A percentile compares a stretch with the other conserved stretches of the same genome.
phyloP scores from a whole-genome alignment of 2,888 invertebrate genomes.

The Synanthedon formicaeformis region DNA sequence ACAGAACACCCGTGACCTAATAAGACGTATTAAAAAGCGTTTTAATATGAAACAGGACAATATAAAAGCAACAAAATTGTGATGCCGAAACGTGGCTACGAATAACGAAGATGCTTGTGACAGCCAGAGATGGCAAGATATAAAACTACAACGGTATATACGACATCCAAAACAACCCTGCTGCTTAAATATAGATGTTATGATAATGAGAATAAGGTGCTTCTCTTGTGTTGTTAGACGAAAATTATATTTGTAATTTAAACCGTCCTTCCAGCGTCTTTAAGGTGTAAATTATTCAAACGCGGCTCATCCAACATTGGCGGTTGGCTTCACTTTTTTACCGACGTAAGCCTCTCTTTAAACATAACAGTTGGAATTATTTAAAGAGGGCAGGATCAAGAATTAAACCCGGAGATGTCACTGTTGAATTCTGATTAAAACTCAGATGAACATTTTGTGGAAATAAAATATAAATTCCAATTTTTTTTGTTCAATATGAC shows the following conservation, averaged over 20 bases:
- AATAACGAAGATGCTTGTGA: slow-evolving; percentile 45
- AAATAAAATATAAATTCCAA: neutral
- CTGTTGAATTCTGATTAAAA: slow-evolving; percentile 24
- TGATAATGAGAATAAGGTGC: neutral
- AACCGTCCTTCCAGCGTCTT: slow-evolving; percentile 43
- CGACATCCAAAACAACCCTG: neutral
- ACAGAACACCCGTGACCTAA: slow-evolving; percentile 28
- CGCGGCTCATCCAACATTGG: slow-evolving; percentile 46
- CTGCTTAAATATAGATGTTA: neutral
- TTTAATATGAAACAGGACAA: slow-evolving; percentile 34
- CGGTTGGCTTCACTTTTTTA: slow-evolving; percentile 47
- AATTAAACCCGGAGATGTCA: slow-evolving; percentile 39
- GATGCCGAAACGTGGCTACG: slow-evolving; percentile 42
- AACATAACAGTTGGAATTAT: slow-evolving; percentile 53
- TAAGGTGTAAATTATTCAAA: slow-evolving; percentile 66
- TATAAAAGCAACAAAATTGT: slow-evolving; percentile 37
- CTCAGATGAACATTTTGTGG: slow-evolving; percentile 1
- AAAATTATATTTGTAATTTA: slow-evolving; percentile 10
- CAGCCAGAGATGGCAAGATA: slow-evolving; percentile 40
- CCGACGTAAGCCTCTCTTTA: slow-evolving; percentile 46
- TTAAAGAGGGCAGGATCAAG: slow-evolving; percentile 36
- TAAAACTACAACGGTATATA: slow-evolving; percentile 17
- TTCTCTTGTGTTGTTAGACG: neutral
- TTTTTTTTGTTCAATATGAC: too few species aligned
- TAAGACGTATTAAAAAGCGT: slow-evolving; percentile 40